A percentile compares a stretch with the other conserved stretches of the same genome.
phyloP scores from a whole-genome alignment of 2,888 invertebrate species.

The Bruchidius siliquastri region DNA sequence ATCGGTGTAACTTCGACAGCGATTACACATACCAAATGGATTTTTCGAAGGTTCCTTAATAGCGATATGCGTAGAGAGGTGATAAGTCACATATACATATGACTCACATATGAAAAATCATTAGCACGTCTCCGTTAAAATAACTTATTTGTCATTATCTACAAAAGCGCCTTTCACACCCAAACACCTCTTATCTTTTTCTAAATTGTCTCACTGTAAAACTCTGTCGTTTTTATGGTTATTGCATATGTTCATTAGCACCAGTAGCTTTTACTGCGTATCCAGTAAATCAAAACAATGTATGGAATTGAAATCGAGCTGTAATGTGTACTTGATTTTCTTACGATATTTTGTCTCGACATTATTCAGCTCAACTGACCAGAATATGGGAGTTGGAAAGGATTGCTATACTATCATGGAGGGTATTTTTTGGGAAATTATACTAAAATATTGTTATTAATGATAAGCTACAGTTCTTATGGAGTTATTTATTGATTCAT shows the following conservation, averaged over 20 bases:
- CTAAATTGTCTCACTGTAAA: not conserved
- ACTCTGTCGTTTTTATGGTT: not conserved
- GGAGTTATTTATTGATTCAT: no score
- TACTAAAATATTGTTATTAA: no score
- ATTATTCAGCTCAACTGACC: no score
- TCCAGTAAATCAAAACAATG: not conserved
- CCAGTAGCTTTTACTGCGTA: not conserved
- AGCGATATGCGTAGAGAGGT: not conserved
- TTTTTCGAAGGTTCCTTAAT: not conserved
- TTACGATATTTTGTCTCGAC: no score
- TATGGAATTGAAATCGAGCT: no score
- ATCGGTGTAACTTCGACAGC: not conserved
- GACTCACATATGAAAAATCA: not conserved
- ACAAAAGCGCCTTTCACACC: not conserved
- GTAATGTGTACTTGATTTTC: no score
- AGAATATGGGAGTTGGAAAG: no score
- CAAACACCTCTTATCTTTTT: not conserved
- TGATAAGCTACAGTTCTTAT: no score
- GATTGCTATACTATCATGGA: no score
- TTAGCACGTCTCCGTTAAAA: not conserved
- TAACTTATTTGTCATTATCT: not conserved
- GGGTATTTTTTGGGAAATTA: no score
- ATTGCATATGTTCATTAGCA: not conserved
- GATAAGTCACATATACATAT: not conserved
- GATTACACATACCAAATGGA: not conserved